These are phyloP conservation scores for Lagria hirta DNA, from an alignment of 2,888 invertebrate genomes.

Conservation along the genomic window DNA sequence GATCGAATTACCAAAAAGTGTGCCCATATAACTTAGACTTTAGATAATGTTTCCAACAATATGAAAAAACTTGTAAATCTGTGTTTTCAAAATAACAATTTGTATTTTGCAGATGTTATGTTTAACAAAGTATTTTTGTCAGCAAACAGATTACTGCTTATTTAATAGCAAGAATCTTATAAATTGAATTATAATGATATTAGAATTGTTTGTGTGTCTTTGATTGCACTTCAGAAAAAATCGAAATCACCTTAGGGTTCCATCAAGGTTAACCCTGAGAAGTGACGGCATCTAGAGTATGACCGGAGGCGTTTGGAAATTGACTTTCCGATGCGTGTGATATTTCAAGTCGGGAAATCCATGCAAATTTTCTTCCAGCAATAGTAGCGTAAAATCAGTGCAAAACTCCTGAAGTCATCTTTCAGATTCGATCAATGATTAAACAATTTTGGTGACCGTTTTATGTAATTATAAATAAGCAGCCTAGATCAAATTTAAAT, in stretches of 20 bases:
- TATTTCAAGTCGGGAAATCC: constrained; percentile 31
- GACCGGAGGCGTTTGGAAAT: constrained; percentile 34
- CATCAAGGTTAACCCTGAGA: constrained; percentile 7
- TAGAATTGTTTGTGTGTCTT: too few relatives aligned
- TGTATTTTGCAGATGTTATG: too few relatives aligned
- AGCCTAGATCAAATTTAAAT: constrained; percentile 23
- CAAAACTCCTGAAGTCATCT: constrained; percentile 24
- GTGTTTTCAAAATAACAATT: too few relatives aligned
- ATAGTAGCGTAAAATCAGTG: constrained; percentile 9
- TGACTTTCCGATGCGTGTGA: constrained; percentile 47
- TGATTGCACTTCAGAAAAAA: too few relatives aligned
- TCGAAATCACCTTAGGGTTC: not conserved
- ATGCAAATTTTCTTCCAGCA: constrained; percentile 21
- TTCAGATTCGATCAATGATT: constrained; percentile 30
- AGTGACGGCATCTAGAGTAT: constrained; percentile 9
- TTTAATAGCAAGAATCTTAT: too few relatives aligned
- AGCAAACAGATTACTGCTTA: too few relatives aligned
- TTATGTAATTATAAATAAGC: constrained; percentile 30
- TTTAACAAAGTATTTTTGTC: too few relatives aligned
- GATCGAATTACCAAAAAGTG: too few relatives aligned
- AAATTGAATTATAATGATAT: too few relatives aligned
- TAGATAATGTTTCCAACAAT: too few relatives aligned
- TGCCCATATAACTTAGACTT: too few relatives aligned
- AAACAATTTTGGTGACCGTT: constrained; percentile 28
- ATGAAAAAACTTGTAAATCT: too few relatives aligned